Conservation (phyloP, 2,797 vertebrate genomes). For the Poeciliopsis gracilis region DNA sequence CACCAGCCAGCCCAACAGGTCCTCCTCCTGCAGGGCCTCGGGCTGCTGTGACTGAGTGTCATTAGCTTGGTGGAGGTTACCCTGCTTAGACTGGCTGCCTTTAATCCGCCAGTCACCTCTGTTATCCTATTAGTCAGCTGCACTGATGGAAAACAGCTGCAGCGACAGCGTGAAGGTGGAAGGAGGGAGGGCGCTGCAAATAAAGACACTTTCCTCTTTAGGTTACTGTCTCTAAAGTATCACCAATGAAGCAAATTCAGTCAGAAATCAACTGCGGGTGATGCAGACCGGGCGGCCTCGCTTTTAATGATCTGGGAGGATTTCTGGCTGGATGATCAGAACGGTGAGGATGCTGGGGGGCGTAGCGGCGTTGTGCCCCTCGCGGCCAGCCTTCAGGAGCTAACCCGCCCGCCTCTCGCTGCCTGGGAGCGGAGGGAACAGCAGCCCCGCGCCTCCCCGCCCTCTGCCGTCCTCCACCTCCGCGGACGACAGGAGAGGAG, state of each 20-base stretch:
- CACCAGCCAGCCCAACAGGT: slow-evolving; percentile 38
- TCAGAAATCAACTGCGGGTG: not conserved
- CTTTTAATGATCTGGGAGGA: not conserved
- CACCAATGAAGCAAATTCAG: not conserved
- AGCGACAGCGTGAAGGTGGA: slow-evolving; percentile 16
- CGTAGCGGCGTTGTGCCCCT: slow-evolving; percentile 60
- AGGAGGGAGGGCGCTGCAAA: not conserved
- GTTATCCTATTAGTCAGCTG: slow-evolving; percentile 50
- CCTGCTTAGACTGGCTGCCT: slow-evolving; percentile 22
- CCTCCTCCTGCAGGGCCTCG: slow-evolving; percentile 25
- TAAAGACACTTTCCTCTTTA: not conserved
- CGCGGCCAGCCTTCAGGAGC: slow-evolving; percentile 55
- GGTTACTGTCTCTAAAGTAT: not conserved
- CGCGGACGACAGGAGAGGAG: not conserved
- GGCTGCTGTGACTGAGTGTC: slow-evolving; percentile 43
- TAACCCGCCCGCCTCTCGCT: slow-evolving; percentile 45
- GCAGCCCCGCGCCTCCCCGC: not conserved
- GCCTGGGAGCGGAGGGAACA: slow-evolving; percentile 40
- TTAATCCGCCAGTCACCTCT: slow-evolving; percentile 45
- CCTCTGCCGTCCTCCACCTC: slow-evolving; percentile 9
- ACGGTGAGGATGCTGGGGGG: slow-evolving; percentile 57
- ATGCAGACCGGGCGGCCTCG: not conserved
- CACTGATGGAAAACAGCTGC: slow-evolving; percentile 14
- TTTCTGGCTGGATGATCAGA: not conserved
- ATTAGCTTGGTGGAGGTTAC: slow-evolving; percentile 37